Conservation (phyloP, 2,113 vertebrate species). For the Pelecanus crispus region DNA sequence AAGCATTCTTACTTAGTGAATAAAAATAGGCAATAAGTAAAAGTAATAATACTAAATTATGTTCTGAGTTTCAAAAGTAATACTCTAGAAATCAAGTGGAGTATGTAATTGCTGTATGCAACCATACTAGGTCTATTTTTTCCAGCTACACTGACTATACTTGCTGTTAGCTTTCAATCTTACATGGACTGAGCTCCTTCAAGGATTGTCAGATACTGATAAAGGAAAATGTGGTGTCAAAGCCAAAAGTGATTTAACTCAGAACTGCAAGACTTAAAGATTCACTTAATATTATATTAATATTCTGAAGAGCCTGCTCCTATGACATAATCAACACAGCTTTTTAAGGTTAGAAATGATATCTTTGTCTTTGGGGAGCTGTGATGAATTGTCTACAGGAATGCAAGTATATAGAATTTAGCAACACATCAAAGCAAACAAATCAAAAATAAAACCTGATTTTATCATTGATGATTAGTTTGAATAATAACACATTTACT, state of each 20-base stretch:
- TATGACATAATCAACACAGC: not conserved
- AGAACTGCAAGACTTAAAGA: not conserved
- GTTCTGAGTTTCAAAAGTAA: not conserved
- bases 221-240: not conserved
- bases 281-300: not conserved
- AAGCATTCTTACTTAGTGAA: not conserved
- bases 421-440: not conserved
- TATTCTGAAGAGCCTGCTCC: not conserved
- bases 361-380: not conserved
- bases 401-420: not conserved
- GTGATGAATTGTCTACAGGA: not conserved
- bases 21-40: not conserved
- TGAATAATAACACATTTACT: not conserved
- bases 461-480: not conserved
- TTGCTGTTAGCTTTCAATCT: not conserved
- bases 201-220: not conserved
- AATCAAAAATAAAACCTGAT: not conserved
- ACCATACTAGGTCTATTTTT: not conserved
- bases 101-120: not conserved
- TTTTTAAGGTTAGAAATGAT: not conserved
- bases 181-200: not conserved
- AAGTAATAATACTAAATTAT: not conserved
- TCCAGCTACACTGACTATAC: not conserved
- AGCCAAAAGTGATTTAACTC: not conserved
- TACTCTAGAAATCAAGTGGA: not conserved